A percentile compares a stretch with the other conserved stretches of the same genome.
These are phyloP conservation scores for Chouioia cunea DNA, from an alignment of 2,888 invertebrate genomes.

Conservation along the genomic window DNA sequence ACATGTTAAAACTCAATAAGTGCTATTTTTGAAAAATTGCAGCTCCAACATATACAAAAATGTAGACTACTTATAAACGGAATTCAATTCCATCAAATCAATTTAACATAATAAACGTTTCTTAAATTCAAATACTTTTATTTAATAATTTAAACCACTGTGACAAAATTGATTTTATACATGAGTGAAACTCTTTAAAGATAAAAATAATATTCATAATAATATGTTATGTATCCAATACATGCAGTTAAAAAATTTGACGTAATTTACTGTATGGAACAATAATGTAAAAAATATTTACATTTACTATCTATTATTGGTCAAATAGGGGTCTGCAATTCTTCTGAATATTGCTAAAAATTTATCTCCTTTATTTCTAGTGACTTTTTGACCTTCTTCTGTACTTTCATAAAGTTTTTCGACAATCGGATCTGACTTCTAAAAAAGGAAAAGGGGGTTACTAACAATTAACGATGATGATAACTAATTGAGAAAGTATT, in stretches of 20 bases:
- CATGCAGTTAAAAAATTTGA: no score
- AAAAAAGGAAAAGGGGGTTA: conserved; percentile 57
- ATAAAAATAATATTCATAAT: no score
- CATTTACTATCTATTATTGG: conserved; percentile 45
- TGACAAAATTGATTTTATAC: background rate
- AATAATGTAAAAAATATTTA: conserved; percentile 29
- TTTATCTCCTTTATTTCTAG: conserved; percentile 93
- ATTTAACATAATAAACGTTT: conserved; percentile 2
- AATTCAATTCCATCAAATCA: background rate
- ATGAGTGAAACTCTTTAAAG: conserved; percentile 5
- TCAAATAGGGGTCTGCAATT: conserved; percentile 70
- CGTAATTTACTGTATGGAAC: background rate
- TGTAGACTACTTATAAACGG: conserved; percentile 1
- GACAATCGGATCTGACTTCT: conserved; percentile 88
- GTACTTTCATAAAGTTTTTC: conserved; percentile 91
- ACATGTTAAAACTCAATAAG: background rate
- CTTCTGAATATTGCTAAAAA: conserved; percentile 91
- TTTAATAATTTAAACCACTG: no score
- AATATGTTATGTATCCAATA: no score
- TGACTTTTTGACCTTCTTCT: conserved; percentile 98
- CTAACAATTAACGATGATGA: conserved; percentile 2
- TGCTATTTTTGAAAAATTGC: background rate
- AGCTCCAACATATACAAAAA: background rate
- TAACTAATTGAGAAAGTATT: conserved; percentile 52
- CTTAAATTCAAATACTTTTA: background rate